Evolutionary conservation across 1,140 invertebrate species (phyloP).

Genomic region (Cheumatopsyche charites): DNA sequence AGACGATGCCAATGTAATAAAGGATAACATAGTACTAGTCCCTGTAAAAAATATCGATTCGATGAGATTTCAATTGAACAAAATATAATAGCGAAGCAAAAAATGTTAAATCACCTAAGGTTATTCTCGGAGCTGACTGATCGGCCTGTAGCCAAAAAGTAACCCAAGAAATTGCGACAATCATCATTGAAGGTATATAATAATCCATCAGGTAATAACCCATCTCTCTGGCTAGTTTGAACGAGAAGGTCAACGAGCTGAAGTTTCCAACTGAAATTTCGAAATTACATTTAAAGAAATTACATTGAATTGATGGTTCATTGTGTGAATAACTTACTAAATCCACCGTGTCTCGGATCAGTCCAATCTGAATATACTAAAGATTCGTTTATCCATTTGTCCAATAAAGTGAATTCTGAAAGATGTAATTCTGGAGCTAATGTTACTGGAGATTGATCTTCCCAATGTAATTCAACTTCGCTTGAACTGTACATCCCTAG

Average conservation of each 20-base stretch:
- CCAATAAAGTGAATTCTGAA: conserved; percentile 78
- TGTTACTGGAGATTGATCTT: conserved; percentile 72
- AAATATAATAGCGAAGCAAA: not conserved
- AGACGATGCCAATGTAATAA: conserved; percentile 83
- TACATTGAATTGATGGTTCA: not conserved
- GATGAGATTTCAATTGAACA: not conserved
- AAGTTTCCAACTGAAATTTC: conserved; percentile 78
- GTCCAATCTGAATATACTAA: conserved; percentile 69
- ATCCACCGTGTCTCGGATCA: conserved; percentile 72
- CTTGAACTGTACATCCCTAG: conserved; percentile 83
- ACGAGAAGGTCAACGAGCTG: conserved; percentile 78
- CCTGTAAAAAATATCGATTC: conserved; percentile 60
- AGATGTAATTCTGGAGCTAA: conserved; percentile 78
- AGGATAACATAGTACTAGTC: conserved; percentile 84
- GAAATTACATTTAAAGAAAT: not conserved
- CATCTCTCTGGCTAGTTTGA: conserved; percentile 79
- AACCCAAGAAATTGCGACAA: conserved; percentile 89
- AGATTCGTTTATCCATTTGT: conserved; percentile 73
- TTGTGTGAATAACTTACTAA: conserved; percentile 58
- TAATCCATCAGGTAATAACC: conserved; percentile 91
- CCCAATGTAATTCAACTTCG: conserved; percentile 77
- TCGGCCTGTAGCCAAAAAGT: conserved; percentile 90
- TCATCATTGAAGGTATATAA: conserved; percentile 86
- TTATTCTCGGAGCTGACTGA: conserved; percentile 80
- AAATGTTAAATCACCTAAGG: conserved; percentile 65